phyloP scores from a whole-genome alignment of 2,797 vertebrate species.

The Paramormyrops hopkinsi region DNA sequence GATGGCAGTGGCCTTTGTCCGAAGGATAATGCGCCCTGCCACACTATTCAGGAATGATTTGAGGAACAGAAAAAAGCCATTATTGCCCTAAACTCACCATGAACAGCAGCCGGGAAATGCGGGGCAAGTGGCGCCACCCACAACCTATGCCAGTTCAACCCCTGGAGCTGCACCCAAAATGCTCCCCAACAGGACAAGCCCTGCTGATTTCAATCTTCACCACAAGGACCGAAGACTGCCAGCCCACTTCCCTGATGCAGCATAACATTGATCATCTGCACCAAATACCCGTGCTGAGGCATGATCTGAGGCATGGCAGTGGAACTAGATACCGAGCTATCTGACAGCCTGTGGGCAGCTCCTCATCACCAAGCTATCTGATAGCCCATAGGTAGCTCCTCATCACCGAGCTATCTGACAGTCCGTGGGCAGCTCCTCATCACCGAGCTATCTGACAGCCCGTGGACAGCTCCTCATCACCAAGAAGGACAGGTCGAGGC shows the following conservation, averaged over 20 bases:
- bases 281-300: neutral
- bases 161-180: neutral
- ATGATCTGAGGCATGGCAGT: neutral
- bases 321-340: neutral
- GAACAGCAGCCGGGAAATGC: neutral
- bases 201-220: neutral
- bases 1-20: neutral
- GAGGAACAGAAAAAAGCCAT: neutral
- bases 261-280: neutral
- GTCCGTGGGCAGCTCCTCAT: too few relatives aligned
- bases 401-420: too few relatives aligned
- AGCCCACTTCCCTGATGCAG: neutral
- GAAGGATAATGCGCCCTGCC: neutral
- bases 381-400: too few relatives aligned
- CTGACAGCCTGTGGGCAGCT: too few relatives aligned
- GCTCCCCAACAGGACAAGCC: neutral
- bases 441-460: too few relatives aligned
- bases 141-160: neutral
- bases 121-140: neutral
- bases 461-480: neutral
- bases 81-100: neutral
- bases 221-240: neutral
- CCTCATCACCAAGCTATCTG: too few relatives aligned
- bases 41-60: neutral
- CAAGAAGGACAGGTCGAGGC: neutral